Conservation (phyloP, 1,140 invertebrate genomes). For the Cotesia typhae region DNA sequence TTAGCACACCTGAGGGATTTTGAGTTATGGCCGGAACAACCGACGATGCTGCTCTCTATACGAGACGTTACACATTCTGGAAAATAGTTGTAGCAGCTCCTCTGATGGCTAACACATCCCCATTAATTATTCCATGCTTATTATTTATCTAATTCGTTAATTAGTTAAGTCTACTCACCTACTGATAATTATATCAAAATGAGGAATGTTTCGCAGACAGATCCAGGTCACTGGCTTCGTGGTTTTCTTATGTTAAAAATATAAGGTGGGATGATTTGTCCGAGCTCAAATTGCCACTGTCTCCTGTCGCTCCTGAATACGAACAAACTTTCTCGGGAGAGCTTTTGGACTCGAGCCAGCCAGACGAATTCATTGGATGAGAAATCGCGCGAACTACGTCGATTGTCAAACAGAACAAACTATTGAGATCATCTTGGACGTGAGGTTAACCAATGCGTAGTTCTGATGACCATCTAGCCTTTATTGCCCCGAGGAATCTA, state of each 20-base stretch:
- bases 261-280: not conserved
- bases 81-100: not conserved
- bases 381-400: constrained; percentile 11
- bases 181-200: not conserved
- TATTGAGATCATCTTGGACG: not conserved
- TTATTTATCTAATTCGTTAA: not conserved
- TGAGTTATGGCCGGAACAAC: constrained; percentile 32
- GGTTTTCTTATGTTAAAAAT: not conserved
- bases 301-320: too few relatives aligned
- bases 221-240: constrained; percentile 5
- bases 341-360: not conserved
- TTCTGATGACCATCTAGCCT: not conserved
- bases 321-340: constrained; percentile 1
- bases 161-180: not conserved
- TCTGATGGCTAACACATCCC: constrained; percentile 23
- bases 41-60: not conserved
- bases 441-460: not conserved
- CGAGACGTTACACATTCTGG: not conserved
- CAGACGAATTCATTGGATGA: constrained; percentile 5
- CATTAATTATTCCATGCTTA: constrained; percentile 33
- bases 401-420: constrained; percentile 6
- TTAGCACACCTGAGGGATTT: constrained; percentile 38
- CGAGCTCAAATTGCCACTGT: not conserved
- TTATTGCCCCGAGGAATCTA: too few relatives aligned
- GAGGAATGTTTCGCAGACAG: not conserved